A percentile compares a stretch with the other conserved stretches of the same genome.
phyloP scores from a whole-genome alignment of 2,888 invertebrate genomes.

The Eugnorisma glareosa region DNA sequence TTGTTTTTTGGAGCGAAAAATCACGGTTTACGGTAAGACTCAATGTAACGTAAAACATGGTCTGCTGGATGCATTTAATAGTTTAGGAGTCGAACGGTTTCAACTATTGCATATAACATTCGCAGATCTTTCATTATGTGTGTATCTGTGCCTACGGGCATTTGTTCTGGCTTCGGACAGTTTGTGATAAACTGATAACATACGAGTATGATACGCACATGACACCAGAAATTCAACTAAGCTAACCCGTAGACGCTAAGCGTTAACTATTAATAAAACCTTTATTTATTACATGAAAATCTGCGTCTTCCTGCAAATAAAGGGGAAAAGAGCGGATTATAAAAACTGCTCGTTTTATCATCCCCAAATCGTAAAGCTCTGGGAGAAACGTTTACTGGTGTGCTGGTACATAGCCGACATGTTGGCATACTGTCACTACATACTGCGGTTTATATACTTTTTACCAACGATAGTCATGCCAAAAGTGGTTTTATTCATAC shows the following conservation, averaged over 20 bases:
- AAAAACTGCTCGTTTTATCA: conserved; percentile 57
- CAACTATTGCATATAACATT: not conserved
- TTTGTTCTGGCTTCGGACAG: not conserved
- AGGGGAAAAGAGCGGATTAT: conserved; percentile 32
- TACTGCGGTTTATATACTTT: conserved; percentile 42
- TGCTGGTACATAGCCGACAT: conserved; percentile 38
- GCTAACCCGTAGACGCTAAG: not conserved
- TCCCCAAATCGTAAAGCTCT: conserved; percentile 60
- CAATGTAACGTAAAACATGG: not conserved
- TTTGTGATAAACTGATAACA: not conserved
- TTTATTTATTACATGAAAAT: conserved; percentile 43
- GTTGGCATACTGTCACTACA: conserved; percentile 54
- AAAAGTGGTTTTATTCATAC: conserved; percentile 37
- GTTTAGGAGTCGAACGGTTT: not conserved
- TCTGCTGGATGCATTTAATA: not conserved
- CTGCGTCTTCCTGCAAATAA: conserved; percentile 40
- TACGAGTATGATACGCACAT: not conserved
- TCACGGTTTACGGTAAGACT: not conserved
- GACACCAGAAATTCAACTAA: not conserved
- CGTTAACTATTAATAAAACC: conserved; percentile 37
- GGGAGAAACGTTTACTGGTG: conserved; percentile 55
- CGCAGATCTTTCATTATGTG: not conserved
- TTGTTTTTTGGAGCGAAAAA: not conserved
- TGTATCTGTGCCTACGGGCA: not conserved
- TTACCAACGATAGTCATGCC: conserved; percentile 43